Evolutionary conservation across 2,113 vertebrate species (phyloP), one percentile per base, ranked within the genome.

Genomic region (Odobenus rosmarus): DNA sequence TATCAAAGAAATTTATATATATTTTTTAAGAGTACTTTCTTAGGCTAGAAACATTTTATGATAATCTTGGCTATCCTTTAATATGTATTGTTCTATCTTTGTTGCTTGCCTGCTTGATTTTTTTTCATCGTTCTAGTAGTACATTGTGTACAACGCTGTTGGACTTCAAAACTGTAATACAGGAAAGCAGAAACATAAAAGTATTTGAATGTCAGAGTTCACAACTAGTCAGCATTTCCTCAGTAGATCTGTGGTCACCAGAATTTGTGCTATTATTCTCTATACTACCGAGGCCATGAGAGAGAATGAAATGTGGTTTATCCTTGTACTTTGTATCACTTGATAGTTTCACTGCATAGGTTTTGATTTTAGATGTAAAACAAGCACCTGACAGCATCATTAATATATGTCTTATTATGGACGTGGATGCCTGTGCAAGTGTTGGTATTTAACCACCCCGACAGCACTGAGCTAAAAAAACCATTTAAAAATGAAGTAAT

Each of bases 1-100:
- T 82, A 7, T 36, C 64, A 83, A 33, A 82, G 64, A 31, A 93
- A 49, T 42, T 55, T 53, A 67, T 46, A 53, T 74, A 23, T 49
- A 72, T 85, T 49, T 59, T 95, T 62, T 67, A 91, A 95, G 62
- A 81, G 42, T 86, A 72, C 42, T 91, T 24, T 91, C 23, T 80
- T 92, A 61, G 31, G 57, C 71, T 85, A 80, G 83, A 92, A 81
- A 39, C 6, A 28, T 72, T 92, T 53, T 46, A 55, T 83, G n/a
- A 96, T 74, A 69, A 91, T 81, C 21, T 82, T 82, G 36, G 21
- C 36, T 71, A 33, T 28, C 82, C 67, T 67, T 57, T 88, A 86
- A 72, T 86, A 24, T 36, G 4, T 81, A 26, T 82, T 64, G 14
- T 55, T 85, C 24, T n/a, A 42, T 61, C 77, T 67, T 64, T 57